Evolutionary conservation across 2,113 vertebrate genomes (phyloP).

Genomic region (Martes martes): DNA sequence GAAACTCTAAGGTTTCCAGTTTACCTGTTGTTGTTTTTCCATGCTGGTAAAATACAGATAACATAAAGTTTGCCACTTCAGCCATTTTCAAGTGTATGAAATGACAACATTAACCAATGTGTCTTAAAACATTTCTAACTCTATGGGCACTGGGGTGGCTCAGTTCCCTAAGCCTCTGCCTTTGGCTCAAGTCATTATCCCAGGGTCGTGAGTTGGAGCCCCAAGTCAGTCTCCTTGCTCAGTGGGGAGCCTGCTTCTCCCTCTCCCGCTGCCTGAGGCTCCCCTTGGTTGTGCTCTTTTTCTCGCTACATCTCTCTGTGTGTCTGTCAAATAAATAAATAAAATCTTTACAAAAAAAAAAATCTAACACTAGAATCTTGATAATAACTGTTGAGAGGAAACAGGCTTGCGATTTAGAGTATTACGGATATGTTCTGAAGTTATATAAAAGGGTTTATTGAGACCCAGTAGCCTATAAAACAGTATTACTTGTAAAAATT

Average conservation of each 20-base stretch:
- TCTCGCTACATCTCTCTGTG: no score
- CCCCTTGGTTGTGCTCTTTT: no score
- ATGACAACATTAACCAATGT: background rate
- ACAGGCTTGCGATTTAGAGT: background rate
- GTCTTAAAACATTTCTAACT: background rate
- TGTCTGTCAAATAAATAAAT: no score
- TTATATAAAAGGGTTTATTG: background rate
- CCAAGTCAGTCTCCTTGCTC: no score
- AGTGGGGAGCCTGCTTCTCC: no score
- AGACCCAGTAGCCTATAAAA: background rate
- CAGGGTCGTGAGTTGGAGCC: no score
- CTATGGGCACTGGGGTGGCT: background rate
- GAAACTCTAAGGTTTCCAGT: background rate
- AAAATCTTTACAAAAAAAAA: no score
- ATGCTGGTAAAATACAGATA: background rate
- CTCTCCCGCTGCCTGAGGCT: no score
- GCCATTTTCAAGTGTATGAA: background rate
- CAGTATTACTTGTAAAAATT: background rate
- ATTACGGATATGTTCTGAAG: background rate
- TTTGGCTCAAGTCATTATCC: no score
- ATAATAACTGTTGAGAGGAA: background rate
- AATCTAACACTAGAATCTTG: background rate
- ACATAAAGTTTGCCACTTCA: background rate
- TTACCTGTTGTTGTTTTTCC: background rate
- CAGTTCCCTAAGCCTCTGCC: no score